Evolutionary conservation across 2,888 invertebrate species (phyloP).

Genomic region (Pseudoips prasinana): DNA sequence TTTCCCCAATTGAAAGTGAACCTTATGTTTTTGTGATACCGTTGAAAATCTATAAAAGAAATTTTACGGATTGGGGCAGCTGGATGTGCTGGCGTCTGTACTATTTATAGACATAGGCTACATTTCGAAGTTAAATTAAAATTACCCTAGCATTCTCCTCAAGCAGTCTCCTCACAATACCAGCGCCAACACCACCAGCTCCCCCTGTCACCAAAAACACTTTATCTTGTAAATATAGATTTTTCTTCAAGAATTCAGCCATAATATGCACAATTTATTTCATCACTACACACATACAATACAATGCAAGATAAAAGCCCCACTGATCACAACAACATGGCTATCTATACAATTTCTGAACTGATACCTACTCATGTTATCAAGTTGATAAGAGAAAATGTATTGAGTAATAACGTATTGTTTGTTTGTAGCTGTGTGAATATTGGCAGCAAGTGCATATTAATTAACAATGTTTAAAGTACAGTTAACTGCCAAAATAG

Average conservation of each 20-base stretch:
- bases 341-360: conserved; percentile 33
- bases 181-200: conserved; percentile 66
- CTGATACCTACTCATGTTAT: conserved; percentile 19
- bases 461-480: no score
- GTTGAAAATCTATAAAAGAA: no score
- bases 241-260: conserved; percentile 34
- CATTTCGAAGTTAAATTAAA: no score
- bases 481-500: no score
- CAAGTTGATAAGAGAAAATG: conserved; percentile 29
- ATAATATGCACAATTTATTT: conserved; percentile 16
- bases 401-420: no score
- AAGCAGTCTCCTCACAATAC: conserved; percentile 52
- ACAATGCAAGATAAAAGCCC: background rate
- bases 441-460: no score
- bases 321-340: conserved; percentile 13
- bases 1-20: no score
- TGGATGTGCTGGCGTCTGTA: no score
- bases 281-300: conserved; percentile 6
- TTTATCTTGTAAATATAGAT: conserved; percentile 50
- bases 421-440: no score
- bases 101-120: no score
- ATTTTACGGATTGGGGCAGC: no score
- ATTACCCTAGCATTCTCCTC: conserved; percentile 60
- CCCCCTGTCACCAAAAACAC: conserved; percentile 70
- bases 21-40: no score